Percentiles rank a stretch among this genome's conserved stretches.
Conservation (phyloP, 2,888 invertebrate genomes). For the Drosophila austrosaltans region DNA sequence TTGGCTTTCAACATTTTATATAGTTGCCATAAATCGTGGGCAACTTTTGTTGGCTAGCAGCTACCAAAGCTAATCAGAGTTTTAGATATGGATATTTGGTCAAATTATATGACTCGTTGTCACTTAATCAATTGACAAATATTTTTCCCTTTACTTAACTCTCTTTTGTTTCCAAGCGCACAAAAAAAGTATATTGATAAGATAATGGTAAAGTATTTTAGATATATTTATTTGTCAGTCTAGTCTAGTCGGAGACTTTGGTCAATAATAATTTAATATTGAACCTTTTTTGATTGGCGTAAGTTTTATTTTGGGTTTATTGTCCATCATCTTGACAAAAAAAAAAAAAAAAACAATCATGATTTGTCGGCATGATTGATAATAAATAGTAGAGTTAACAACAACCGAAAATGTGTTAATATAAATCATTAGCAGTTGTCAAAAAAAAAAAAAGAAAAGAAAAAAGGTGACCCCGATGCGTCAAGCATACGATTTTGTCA, state of each 20-base stretch:
- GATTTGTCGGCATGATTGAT: conserved; percentile 2
- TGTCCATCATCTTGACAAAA: not conserved
- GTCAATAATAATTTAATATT: conserved; percentile 14
- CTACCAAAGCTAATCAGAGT: not conserved
- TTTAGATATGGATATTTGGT: conserved; percentile 13
- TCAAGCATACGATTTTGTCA: too few species aligned
- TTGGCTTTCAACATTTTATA: conserved; percentile 9
- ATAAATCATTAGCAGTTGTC: not conserved
- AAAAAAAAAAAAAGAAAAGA: not conserved
- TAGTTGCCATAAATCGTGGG: not conserved
- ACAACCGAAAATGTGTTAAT: not conserved
- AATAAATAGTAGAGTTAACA: not conserved
- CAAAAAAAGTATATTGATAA: not conserved
- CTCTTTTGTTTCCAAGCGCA: conserved; percentile 2
- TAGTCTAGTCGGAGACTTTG: not conserved
- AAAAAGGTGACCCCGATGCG: not conserved
- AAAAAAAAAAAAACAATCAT: not conserved
- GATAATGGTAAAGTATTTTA: conserved; percentile 1
- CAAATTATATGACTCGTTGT: conserved; percentile 18
- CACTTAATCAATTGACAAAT: conserved; percentile 60
- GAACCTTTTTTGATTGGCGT: not conserved
- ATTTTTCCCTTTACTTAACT: not conserved
- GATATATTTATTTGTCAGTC: conserved; percentile 3
- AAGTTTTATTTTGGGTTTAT: not conserved
- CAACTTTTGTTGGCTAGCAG: not conserved